These are phyloP conservation scores for Formica aserva DNA, from an alignment of 2,888 invertebrate species.

Conservation along the genomic window DNA sequence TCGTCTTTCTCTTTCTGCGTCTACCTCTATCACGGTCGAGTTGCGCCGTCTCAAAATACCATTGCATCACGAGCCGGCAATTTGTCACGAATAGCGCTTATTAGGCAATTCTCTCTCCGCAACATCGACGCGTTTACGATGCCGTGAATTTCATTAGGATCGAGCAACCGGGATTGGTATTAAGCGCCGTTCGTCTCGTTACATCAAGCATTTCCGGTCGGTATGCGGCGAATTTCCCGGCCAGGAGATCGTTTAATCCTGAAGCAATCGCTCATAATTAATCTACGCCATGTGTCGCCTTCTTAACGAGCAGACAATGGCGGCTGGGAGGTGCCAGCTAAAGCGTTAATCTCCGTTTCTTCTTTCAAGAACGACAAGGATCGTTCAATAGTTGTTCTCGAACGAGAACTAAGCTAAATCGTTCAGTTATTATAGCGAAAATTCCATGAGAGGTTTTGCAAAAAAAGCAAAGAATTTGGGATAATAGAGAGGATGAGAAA, in stretches of 20 bases:
- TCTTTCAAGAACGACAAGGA: slow-evolving; percentile 29
- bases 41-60: slow-evolving; percentile 81
- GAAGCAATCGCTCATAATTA: slow-evolving; percentile 60
- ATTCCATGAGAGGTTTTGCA: background rate
- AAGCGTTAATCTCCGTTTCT: slow-evolving; percentile 53
- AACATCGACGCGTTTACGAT: slow-evolving; percentile 83
- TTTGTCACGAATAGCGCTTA: slow-evolving; percentile 85
- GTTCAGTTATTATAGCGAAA: background rate
- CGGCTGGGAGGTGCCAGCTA: slow-evolving; percentile 40
- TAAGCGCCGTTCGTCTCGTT: slow-evolving; percentile 61
- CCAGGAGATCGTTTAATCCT: slow-evolving; percentile 50
- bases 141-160: slow-evolving; percentile 83
- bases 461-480: slow-evolving; percentile 14
- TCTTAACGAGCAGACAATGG: slow-evolving; percentile 58
- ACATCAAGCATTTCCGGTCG: slow-evolving; percentile 55
- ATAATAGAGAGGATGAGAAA: background rate
- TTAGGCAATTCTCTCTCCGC: slow-evolving; percentile 82
- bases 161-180: slow-evolving; percentile 77
- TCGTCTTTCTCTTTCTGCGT: background rate
- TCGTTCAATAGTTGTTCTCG: slow-evolving; percentile 25
- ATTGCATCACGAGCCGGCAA: slow-evolving; percentile 83
- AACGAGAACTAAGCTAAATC: slow-evolving; percentile 7
- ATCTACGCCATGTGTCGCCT: slow-evolving; percentile 57
- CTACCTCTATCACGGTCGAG: slow-evolving; percentile 48
- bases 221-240: slow-evolving; percentile 40